phyloP scores from a whole-genome alignment of 1,140 invertebrate species.

The Anthonomus grandis region DNA sequence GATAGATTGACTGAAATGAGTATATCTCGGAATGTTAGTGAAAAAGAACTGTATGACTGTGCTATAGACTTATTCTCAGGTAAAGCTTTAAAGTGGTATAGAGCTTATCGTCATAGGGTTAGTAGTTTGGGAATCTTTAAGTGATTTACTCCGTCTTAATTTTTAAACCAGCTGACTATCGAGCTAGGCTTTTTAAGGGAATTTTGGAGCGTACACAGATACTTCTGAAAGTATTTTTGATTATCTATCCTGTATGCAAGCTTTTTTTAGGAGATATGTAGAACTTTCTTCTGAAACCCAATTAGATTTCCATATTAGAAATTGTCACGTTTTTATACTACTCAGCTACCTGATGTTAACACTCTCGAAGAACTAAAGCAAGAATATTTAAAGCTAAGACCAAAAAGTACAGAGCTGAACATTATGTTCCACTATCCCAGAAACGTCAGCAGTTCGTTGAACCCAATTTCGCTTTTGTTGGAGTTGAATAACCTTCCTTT shows the following conservation, averaged over 20 bases:
- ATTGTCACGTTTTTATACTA: constrained; percentile 2
- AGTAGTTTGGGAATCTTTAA: neutral
- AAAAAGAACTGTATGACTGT: constrained; percentile 7
- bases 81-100: constrained; percentile 6
- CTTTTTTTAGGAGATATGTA: neutral
- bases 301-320: neutral
- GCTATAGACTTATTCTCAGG: constrained; percentile 13
- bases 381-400: constrained; percentile 1
- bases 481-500: neutral
- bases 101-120: neutral
- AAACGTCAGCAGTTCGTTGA: neutral
- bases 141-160: neutral
- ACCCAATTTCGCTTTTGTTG: constrained; percentile 10
- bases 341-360: neutral
- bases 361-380: too few relatives aligned
- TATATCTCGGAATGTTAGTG: neutral
- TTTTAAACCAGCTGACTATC: constrained; percentile 7
- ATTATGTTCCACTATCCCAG: constrained; percentile 11
- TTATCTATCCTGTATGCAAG: neutral
- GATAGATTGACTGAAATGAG: constrained; percentile 6
- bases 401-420: constrained; percentile 7
- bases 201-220: neutral
- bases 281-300: neutral
- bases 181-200: neutral
- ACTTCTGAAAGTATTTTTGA: neutral